Base-by-base conservation (phyloP, 2,113 vertebrate species). In the Morone chrysops region DNA sequence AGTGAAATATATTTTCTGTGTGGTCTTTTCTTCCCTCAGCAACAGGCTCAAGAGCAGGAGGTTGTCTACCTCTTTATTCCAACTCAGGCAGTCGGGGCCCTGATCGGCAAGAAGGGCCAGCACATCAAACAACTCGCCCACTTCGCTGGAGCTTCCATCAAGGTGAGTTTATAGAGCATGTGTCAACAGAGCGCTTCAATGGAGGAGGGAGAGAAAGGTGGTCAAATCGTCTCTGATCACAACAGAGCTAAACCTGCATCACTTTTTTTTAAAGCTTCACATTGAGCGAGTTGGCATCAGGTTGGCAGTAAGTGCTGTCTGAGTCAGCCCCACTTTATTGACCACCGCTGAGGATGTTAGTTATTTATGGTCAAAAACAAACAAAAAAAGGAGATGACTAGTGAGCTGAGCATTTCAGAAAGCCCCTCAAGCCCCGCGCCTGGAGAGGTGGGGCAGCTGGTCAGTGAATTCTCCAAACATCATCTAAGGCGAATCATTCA, bases 61-160 rank as follows among this genome's bases (percentile, higher is more conserved):
- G 96, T 98, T 0, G 97, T 97, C 91, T 97, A 97, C 87, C 95
- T 99, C 92, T 99, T 98, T 94, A 97, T 99, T 95, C 98, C 98
- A 2, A 97, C 96, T 8, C 97, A 98, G 94, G 97, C 98, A 0
- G 98, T 99, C 72, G 98, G 98, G 8, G 97, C 97, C 89, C 96
- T 99, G 91, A 99, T 99, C 0, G 98, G 98, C 61, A 99, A 98
- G 94, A 99, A 99, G 89, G 98, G 98, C 38, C 97, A 97, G 54
- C 97, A 99, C 91, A 99, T 99, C 92, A 99, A 98, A 87, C 97
- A 99, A 87, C 95, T 99, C 65, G 97, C 97, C 8, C 96, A 97
- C 82, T 99, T 98, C 12, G 97, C 98, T 0, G 97, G 97, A 0
- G 98, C 98, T 75, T 99, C 98, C 45, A 99, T 99, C 91, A 99